Evolutionary conservation across 2,888 invertebrate species (phyloP).

Genomic region (Cosmopolites sordidus): DNA sequence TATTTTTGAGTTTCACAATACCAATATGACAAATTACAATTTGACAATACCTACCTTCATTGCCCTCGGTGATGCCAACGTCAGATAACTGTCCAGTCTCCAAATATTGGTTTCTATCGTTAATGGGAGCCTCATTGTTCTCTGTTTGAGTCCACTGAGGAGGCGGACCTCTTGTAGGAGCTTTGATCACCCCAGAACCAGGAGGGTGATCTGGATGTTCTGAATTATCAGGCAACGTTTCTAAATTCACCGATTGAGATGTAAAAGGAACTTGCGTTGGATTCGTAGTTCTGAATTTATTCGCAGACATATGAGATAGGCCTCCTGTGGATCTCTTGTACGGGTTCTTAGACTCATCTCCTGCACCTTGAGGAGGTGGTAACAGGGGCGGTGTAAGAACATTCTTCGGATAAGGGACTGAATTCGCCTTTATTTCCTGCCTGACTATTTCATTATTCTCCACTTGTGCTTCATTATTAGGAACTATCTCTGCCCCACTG

Average conservation of each 20-base stretch:
- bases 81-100: slow-evolving; percentile 72
- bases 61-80: slow-evolving; percentile 40
- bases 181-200: slow-evolving; percentile 21
- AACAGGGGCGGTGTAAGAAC: slow-evolving; percentile 33
- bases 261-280: slow-evolving; percentile 36
- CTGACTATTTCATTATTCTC: slow-evolving; percentile 41
- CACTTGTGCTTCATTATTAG: slow-evolving; percentile 27
- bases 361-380: slow-evolving; percentile 22
- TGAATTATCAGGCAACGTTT: slow-evolving; percentile 65
- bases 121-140: slow-evolving; percentile 61
- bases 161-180: background rate
- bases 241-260: slow-evolving; percentile 57
- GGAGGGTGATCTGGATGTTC: slow-evolving; percentile 57
- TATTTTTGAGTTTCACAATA: no score
- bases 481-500: slow-evolving; percentile 10
- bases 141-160: slow-evolving; percentile 46
- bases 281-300: slow-evolving; percentile 35
- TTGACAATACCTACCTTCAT: slow-evolving; percentile 16
- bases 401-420: slow-evolving; percentile 38
- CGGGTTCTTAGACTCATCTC: slow-evolving; percentile 37
- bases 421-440: slow-evolving; percentile 29
- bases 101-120: slow-evolving; percentile 71
- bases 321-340: slow-evolving; percentile 37
- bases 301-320: slow-evolving; percentile 51
- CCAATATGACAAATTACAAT: slow-evolving; percentile 21